Evolutionary conservation across 2,888 invertebrate species (phyloP).

Genomic region (Tridacna gigas): DNA sequence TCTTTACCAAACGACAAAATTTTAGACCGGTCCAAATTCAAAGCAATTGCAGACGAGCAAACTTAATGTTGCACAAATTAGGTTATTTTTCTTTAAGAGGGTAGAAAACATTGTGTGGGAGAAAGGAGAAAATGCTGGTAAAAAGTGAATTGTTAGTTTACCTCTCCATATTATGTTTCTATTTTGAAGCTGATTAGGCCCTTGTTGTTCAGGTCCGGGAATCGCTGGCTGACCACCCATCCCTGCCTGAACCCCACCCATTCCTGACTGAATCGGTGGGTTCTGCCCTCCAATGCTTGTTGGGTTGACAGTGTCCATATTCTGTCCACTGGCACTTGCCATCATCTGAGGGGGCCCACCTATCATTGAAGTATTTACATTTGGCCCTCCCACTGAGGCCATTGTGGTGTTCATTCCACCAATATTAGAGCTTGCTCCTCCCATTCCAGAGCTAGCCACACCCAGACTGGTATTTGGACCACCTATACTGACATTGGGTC

Average conservation of each 20-base stretch:
- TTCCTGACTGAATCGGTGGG: slow-evolving; percentile 25
- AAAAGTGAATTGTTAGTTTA: slow-evolving; percentile 21
- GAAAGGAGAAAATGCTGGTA: no score
- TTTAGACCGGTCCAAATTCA: no score
- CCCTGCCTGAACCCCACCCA: slow-evolving; percentile 1
- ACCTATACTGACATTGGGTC: slow-evolving; percentile 21
- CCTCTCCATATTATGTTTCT: slow-evolving; percentile 74
- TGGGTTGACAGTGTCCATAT: slow-evolving; percentile 22
- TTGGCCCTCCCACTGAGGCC: slow-evolving; percentile 20
- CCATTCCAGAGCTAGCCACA: slow-evolving; percentile 19
- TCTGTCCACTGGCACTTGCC: slow-evolving; percentile 21
- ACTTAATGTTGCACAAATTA: no score
- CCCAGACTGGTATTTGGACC: slow-evolving; percentile 31
- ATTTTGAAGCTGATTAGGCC: slow-evolving; percentile 57
- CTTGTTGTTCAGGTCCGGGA: slow-evolving; percentile 21
- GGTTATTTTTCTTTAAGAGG: no score
- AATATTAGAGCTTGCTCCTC: slow-evolving; percentile 8
- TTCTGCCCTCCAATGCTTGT: slow-evolving; percentile 27
- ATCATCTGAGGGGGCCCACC: slow-evolving; percentile 27
- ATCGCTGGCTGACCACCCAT: slow-evolving; percentile 21
- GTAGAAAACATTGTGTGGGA: no score
- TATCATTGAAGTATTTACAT: slow-evolving; percentile 24
- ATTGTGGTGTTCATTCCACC: slow-evolving; percentile 29
- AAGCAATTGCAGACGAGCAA: no score
- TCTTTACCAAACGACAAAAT: no score